These are phyloP conservation scores for Patiria miniata DNA, from an alignment of 35 echinoderm and acorn worm species.

Conservation along the genomic window DNA sequence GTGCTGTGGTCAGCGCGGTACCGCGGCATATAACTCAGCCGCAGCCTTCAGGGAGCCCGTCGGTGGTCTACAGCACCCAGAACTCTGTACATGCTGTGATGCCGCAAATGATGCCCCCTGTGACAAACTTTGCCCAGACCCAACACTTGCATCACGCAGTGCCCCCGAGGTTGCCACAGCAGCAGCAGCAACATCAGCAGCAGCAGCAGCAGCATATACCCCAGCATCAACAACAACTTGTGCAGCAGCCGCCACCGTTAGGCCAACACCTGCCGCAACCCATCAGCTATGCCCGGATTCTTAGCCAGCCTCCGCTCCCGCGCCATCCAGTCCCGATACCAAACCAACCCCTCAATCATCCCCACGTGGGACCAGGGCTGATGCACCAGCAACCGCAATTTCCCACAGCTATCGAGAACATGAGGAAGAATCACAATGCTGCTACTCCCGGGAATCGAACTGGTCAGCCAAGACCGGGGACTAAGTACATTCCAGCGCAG, in stretches of 20 bases:
- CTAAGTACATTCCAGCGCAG: slow-evolving; percentile 25
- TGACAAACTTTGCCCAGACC: neutral
- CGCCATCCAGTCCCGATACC: slow-evolving; percentile 14
- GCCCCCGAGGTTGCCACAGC: slow-evolving; percentile 19
- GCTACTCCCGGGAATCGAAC: neutral
- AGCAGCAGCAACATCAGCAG: slow-evolving; percentile 21
- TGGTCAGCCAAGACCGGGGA: neutral
- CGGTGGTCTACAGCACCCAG: neutral
- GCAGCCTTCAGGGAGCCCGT: slow-evolving; percentile 26
- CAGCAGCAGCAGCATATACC: slow-evolving; percentile 47
- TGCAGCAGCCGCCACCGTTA: slow-evolving; percentile 36
- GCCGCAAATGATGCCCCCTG: neutral
- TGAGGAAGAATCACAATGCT: neutral
- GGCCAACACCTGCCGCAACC: slow-evolving; percentile 15
- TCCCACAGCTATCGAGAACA: neutral
- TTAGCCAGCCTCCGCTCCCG: slow-evolving; percentile 30
- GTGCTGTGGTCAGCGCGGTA: slow-evolving; percentile 10
- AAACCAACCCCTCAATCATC: neutral
- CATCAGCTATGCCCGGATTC: slow-evolving; percentile 40
- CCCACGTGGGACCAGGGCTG: neutral
- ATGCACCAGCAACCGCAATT: neutral
- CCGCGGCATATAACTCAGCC: neutral
- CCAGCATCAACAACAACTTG: slow-evolving; percentile 13
- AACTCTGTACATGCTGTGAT: neutral
- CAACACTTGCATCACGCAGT: slow-evolving; percentile 19